These are phyloP conservation scores for Nothoprocta pentlandii DNA, from an alignment of 2,113 vertebrate genomes.

Conservation along the genomic window DNA sequence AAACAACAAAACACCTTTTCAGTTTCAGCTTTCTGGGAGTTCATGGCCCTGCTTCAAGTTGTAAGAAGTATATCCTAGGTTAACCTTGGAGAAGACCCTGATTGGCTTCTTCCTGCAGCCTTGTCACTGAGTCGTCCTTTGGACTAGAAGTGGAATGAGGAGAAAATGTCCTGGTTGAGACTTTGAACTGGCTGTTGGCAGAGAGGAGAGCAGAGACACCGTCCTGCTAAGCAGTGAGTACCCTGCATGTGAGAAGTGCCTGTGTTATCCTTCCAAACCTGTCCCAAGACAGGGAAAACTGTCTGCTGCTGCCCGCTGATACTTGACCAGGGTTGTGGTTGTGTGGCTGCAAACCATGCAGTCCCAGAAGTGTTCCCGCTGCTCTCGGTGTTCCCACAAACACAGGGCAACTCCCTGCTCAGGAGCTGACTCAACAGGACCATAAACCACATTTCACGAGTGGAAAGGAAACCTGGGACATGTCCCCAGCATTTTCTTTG, in stretches of 20 bases:
- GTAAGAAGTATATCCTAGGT: background rate
- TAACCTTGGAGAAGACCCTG: rapidly evolving
- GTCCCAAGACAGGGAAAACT: background rate
- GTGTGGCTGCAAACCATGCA: rapidly evolving
- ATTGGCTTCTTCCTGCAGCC: background rate
- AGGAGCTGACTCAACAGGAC: background rate
- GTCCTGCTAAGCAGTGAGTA: background rate
- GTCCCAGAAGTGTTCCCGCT: background rate
- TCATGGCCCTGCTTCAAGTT: background rate
- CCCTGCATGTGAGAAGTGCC: background rate
- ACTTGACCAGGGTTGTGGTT: background rate
- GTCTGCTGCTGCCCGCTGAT: background rate
- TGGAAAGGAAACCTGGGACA: background rate
- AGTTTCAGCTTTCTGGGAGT: background rate
- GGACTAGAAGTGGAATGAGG: background rate
- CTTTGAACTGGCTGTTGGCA: background rate
- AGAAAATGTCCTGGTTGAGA: background rate
- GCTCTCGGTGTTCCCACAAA: background rate
- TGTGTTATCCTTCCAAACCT: background rate
- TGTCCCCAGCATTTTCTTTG: background rate
- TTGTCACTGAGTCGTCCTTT: background rate
- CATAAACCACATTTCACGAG: conserved; percentile 5
- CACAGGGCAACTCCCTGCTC: background rate
- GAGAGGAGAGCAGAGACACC: background rate
- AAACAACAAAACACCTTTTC: background rate